Base-by-base conservation (phyloP, 2,888 invertebrate genomes). In the Halocaridina rubra region DNA sequence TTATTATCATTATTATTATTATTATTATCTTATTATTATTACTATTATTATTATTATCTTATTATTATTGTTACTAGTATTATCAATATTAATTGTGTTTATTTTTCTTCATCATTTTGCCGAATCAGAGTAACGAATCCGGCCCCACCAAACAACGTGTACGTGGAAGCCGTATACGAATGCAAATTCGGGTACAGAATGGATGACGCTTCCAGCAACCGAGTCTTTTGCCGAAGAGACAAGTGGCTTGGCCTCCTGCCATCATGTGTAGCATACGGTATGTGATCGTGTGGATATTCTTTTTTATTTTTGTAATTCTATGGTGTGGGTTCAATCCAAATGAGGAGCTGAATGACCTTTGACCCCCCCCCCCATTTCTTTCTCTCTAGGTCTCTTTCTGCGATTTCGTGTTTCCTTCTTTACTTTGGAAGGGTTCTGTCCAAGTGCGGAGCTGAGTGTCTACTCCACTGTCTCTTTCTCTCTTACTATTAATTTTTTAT, bases 171-270 rank as follows among this genome's bases (percentile, higher is more conserved):
- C 8, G 90, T 92, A 88, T 94, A 93, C 89, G 90, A 91, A 80
- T 94, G 94, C 89, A 90, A 91, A 71, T 91, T 92, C 33, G 92
- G 92, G 32, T 93, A 91, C 89, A 91, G 91, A 67, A 91, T 94
- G 74, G 91, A 92, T 87, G 91, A 92, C 74, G 89, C 90, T 1
- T 91, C 91, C 71, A 90, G 91, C 32, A 91, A 92, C 88, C 92
- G 92, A 69, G 91, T 94, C 89, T 93, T 92, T 90, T 94, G 94
- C 89, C 93, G 93, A 89, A 90, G 91, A 80, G 91, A 91, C 71
- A 90, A 90, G 88, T 94, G 94, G 94, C 90, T 93, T 84, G 94
- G 93, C 8, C 91, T 91, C 67, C 89, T 91, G 87, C 93, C 94
- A 24, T 91, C 91, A 79, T 94, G 94, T 86, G 89, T 89, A 53